Conservation (phyloP, 2,113 vertebrate species). For the Cairina moschata region DNA sequence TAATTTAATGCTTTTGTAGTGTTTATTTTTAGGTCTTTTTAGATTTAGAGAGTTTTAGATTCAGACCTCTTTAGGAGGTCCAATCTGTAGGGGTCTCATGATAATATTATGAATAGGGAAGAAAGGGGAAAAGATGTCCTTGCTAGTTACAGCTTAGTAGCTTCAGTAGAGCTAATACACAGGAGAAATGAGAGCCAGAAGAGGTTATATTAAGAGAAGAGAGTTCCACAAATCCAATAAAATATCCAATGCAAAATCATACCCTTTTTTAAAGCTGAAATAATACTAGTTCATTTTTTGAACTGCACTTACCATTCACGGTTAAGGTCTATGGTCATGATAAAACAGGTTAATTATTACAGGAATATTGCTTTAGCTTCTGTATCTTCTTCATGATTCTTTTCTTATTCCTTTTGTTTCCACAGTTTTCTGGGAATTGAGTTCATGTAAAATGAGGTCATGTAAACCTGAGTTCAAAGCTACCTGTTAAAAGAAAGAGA, state of each 20-base stretch:
- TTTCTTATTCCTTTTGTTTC: background rate
- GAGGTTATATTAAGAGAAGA: constrained; percentile 19
- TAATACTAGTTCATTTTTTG: background rate
- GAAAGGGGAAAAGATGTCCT: constrained; percentile 11
- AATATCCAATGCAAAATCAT: constrained; percentile 3
- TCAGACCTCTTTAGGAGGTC: background rate
- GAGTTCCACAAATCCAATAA: constrained; percentile 2
- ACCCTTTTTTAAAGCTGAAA: constrained; percentile 14
- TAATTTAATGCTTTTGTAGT: constrained; percentile 44
- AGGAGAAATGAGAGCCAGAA: constrained; percentile 23
- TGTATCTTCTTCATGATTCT: background rate
- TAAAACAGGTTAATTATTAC: background rate
- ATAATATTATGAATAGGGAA: background rate
- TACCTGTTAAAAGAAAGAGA: background rate
- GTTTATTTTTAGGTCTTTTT: constrained; percentile 24
- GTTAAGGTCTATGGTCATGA: background rate
- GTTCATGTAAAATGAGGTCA: background rate
- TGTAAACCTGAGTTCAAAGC: background rate
- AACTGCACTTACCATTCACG: background rate
- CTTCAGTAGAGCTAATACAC: constrained; percentile 22
- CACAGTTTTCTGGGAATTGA: background rate
- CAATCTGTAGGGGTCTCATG: background rate
- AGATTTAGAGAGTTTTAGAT: background rate
- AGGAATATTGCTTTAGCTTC: background rate
- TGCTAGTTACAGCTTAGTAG: background rate